These are phyloP conservation scores for Troides aeacus DNA, from an alignment of 2,888 invertebrate species.

Conservation along the genomic window DNA sequence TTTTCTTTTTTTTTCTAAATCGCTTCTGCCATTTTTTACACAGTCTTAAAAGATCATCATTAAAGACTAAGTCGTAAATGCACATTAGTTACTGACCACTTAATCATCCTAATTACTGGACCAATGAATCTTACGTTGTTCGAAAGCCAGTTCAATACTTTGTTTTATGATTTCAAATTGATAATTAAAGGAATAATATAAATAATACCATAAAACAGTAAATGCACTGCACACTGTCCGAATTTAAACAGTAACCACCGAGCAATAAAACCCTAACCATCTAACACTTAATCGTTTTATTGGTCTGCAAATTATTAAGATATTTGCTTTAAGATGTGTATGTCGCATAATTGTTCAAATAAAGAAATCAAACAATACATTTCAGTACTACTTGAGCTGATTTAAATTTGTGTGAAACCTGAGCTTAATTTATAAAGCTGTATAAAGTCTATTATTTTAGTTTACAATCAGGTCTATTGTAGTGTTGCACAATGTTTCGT, in stretches of 20 bases:
- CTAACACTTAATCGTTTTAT: not conserved
- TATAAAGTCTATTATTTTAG: not conserved
- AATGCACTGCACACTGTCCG: not conserved
- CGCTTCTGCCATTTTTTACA: too few species aligned
- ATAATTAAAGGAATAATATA: not conserved
- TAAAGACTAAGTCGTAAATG: too few species aligned
- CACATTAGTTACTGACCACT: too few species aligned
- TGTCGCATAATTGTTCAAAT: not conserved
- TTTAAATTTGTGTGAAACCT: not conserved
- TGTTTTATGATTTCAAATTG: too few species aligned
- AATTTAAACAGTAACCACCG: not conserved
- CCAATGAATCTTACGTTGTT: too few species aligned
- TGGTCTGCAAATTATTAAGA: not conserved
- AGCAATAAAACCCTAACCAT: not conserved
- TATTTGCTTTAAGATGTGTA: not conserved
- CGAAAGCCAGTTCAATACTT: too few species aligned
- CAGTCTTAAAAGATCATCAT: too few species aligned
- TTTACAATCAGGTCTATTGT: constrained; percentile 9
- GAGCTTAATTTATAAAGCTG: not conserved
- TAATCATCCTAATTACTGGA: too few species aligned
- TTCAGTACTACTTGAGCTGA: not conserved
- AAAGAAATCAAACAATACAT: not conserved
- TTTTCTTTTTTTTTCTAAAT: too few species aligned
- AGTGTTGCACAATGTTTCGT: constrained; percentile 15
- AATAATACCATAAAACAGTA: not conserved